Evolutionary conservation across 2,888 invertebrate species (phyloP).

Genomic region (Chydorus sphaericus): DNA sequence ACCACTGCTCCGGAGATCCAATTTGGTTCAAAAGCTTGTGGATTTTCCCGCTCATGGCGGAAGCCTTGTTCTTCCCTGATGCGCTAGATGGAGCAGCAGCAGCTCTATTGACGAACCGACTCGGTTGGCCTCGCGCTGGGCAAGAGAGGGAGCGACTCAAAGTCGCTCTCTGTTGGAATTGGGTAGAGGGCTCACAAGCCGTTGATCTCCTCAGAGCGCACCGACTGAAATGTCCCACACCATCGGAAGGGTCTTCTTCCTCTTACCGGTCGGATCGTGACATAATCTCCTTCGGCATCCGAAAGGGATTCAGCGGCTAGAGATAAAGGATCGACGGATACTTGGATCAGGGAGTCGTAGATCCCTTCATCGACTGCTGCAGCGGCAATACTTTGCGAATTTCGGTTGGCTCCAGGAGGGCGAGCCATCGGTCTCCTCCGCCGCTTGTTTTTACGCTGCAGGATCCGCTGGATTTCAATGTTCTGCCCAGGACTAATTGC

Average conservation of each 20-base stretch:
- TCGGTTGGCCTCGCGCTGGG: constrained; percentile 9
- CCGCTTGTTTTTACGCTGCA: constrained; percentile 47
- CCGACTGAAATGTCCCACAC: not conserved
- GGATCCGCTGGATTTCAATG: constrained; percentile 60
- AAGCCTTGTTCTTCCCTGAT: too few species aligned
- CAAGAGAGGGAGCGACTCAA: constrained; percentile 11
- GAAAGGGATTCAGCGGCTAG: not conserved
- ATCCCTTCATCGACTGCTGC: not conserved
- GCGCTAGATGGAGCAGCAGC: not conserved
- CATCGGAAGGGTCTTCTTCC: too few species aligned
- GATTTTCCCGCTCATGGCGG: not conserved
- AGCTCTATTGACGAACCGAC: not conserved
- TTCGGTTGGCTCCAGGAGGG: too few species aligned
- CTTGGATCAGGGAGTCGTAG: not conserved
- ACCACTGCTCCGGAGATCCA: constrained; percentile 2
- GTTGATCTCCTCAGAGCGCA: not conserved
- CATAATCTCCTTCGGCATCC: not conserved
- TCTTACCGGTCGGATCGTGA: not conserved
- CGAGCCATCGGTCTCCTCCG: too few species aligned
- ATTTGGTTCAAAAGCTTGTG: constrained; percentile 3
- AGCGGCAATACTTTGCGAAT: too few species aligned
- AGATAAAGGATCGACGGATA: not conserved
- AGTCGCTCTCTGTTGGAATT: not conserved
- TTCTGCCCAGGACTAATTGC: constrained; percentile 67
- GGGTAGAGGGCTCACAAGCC: not conserved